Percentiles rank a stretch among this genome's conserved stretches.
Evolutionary conservation across 2,113 vertebrate species (phyloP).

Genomic region (Dicentrarchus labrax): DNA sequence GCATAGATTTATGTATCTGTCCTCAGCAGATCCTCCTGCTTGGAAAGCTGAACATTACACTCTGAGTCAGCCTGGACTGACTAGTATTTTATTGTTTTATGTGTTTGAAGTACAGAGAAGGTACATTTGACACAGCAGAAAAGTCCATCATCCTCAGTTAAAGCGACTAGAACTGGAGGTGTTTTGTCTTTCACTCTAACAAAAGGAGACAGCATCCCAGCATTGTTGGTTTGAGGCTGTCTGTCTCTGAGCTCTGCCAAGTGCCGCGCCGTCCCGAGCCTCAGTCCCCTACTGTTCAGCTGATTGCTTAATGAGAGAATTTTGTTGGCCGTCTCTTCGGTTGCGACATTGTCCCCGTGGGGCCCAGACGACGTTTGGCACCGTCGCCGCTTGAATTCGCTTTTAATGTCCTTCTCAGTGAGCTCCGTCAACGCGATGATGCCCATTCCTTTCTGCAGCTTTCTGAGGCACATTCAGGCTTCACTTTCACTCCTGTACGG

Average conservation of each 20-base stretch:
- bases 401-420: background rate
- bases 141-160: background rate
- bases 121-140: background rate
- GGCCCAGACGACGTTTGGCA: background rate
- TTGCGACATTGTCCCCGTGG: background rate
- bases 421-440: background rate
- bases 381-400: background rate
- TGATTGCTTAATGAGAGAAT: constrained; percentile 29
- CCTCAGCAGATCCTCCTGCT: background rate
- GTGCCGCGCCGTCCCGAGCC: background rate
- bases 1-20: constrained; percentile 2
- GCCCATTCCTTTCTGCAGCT: background rate
- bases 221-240: constrained; percentile 13
- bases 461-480: background rate
- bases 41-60: background rate
- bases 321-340: background rate
- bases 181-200: constrained; percentile 21
- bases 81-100: background rate
- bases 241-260: constrained; percentile 19
- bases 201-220: background rate
- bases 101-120: background rate
- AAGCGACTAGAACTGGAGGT: constrained; percentile 12
- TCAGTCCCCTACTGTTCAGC: constrained; percentile 2
- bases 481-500: background rate
- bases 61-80: background rate